A percentile compares a stretch with the other conserved stretches of the same genome.
Evolutionary conservation across 2,113 vertebrate genomes (phyloP).

Genomic region (Micronisus gabar): DNA sequence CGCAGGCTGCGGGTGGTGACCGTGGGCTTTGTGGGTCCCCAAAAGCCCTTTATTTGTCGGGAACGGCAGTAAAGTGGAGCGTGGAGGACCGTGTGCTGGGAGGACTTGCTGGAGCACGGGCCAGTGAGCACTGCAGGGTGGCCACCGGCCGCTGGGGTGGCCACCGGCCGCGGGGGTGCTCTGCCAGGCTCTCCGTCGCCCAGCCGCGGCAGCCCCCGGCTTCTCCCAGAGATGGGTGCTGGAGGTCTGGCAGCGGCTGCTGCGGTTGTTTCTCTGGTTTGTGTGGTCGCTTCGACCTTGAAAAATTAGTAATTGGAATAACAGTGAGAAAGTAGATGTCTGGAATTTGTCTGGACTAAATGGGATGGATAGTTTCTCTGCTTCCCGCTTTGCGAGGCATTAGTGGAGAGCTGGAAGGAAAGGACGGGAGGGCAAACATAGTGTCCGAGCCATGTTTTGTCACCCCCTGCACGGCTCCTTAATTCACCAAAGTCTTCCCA

Average conservation of each 20-base stretch:
- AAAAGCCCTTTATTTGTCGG: neutral
- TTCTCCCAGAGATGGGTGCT: neutral
- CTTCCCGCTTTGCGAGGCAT: neutral
- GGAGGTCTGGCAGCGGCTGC: neutral
- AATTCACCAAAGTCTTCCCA: neutral
- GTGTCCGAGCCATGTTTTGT: neutral
- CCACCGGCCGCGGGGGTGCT: accelerated
- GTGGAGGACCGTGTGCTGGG: accelerated
- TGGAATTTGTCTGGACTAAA: neutral
- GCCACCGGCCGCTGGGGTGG: accelerated
- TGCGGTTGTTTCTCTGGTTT: neutral
- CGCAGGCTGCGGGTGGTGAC: neutral
- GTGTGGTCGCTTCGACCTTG: accelerated
- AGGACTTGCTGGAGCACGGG: neutral
- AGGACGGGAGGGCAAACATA: neutral
- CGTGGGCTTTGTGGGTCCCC: neutral
- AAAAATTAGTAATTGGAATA: neutral
- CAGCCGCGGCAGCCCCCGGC: neutral
- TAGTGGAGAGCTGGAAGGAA: neutral
- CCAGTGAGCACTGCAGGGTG: accelerated
- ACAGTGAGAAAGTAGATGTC: neutral
- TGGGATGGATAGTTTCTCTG: neutral
- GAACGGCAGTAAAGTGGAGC: neutral
- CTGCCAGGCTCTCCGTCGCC: neutral
- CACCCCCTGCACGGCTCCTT: neutral